Percentiles rank a stretch among this genome's conserved stretches.
phyloP scores from a whole-genome alignment of 1,140 invertebrate species.

The Saccostrea cuccullata region DNA sequence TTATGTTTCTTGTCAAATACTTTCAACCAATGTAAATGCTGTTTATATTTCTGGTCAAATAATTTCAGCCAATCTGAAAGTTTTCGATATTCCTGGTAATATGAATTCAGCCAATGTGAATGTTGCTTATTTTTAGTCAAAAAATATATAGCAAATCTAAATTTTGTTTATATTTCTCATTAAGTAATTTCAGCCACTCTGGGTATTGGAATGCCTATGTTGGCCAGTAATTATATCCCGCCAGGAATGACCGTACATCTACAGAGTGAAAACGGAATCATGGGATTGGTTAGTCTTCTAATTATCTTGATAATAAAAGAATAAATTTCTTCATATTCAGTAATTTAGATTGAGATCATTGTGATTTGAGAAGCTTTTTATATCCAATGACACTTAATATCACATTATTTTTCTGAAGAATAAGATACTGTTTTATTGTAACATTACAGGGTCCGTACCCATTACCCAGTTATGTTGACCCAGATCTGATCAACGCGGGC shows the following conservation, averaged over 20 bases:
- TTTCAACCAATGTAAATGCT: too few species aligned
- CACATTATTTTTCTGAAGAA: too few species aligned
- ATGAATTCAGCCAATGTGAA: neutral
- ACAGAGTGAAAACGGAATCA: conserved; percentile 98
- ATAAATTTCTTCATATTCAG: neutral
- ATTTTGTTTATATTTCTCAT: neutral
- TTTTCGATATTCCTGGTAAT: neutral
- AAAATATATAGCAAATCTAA: conserved; percentile 86
- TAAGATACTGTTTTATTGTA: too few species aligned
- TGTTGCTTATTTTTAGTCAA: too few species aligned
- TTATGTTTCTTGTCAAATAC: too few species aligned
- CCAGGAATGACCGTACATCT: conserved; percentile 82
- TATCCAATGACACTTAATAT: neutral
- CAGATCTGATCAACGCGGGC: conserved; percentile 99
- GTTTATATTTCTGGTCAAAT: too few species aligned
- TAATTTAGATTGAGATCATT: too few species aligned
- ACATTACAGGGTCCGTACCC: conserved; percentile 90
- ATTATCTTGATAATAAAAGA: neutral
- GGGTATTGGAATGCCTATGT: conserved; percentile 97
- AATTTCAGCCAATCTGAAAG: too few species aligned
- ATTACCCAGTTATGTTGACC: conserved; percentile 86
- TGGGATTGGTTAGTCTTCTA: conserved; percentile 85
- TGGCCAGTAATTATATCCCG: conserved; percentile 96
- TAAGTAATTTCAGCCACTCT: conserved; percentile 85
- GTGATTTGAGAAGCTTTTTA: too few species aligned